These are phyloP conservation scores for Volucella bombylans DNA, from an alignment of 2,888 invertebrate genomes.

Conservation along the genomic window DNA sequence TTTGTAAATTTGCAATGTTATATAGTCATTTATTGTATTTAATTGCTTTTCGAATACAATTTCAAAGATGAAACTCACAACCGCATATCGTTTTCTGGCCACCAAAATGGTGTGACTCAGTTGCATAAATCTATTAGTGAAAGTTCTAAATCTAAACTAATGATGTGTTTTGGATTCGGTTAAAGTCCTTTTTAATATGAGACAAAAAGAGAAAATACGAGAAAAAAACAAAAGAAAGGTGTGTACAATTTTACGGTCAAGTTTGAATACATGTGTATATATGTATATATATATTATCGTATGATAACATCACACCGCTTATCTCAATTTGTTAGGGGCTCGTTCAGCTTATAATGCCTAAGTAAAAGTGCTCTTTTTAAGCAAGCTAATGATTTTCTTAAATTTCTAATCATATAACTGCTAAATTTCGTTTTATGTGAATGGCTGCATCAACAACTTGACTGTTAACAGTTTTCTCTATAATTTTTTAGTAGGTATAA, in stretches of 20 bases:
- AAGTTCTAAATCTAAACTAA: background rate
- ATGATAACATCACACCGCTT: background rate
- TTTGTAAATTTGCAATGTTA: background rate
- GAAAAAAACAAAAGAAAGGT: background rate
- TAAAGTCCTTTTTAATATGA: background rate
- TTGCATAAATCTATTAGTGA: conserved; percentile 6
- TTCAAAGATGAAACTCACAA: background rate
- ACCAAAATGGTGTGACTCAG: conserved; percentile 30
- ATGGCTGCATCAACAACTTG: too few species aligned
- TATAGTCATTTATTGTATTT: too few species aligned
- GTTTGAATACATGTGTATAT: background rate
- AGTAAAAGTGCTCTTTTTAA: too few species aligned
- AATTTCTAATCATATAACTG: too few species aligned
- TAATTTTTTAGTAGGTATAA: too few species aligned
- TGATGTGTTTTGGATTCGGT: background rate
- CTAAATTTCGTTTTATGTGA: too few species aligned
- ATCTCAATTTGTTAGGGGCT: background rate
- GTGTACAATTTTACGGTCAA: too few species aligned
- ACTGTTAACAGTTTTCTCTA: too few species aligned
- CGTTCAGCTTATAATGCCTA: conserved; percentile 7
- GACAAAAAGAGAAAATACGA: background rate
- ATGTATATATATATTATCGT: too few species aligned
- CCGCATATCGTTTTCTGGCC: background rate
- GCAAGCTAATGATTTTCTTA: too few species aligned
- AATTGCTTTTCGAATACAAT: background rate